These are phyloP conservation scores for Allacma fusca DNA, from an alignment of 2,888 invertebrate species.

Conservation along the genomic window DNA sequence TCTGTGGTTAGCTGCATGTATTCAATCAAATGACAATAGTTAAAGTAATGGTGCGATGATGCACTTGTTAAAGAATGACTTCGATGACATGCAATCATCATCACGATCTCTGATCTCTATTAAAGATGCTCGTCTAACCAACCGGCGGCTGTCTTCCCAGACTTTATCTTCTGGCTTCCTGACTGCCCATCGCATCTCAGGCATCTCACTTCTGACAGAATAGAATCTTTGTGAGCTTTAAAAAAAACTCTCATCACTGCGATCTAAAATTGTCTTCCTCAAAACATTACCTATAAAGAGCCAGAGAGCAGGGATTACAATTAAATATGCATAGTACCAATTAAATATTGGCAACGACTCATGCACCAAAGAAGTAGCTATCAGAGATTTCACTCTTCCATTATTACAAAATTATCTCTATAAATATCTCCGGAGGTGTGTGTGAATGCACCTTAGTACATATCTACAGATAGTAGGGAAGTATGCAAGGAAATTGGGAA, in stretches of 20 bases:
- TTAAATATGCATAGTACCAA: background rate
- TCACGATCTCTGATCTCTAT: constrained; percentile 46
- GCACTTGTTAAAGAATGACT: constrained; percentile 45
- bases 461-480: too few relatives aligned
- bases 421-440: too few relatives aligned
- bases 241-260: background rate
- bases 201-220: background rate
- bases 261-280: too few relatives aligned
- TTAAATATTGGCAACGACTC: background rate
- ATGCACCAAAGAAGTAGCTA: background rate
- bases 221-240: background rate
- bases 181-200: background rate
- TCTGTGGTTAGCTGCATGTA: constrained; percentile 7
- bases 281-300: background rate
- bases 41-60: constrained; percentile 43
- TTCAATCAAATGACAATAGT: constrained; percentile 20
- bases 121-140: background rate
- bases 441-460: too few relatives aligned
- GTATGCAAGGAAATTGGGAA: too few relatives aligned
- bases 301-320: too few relatives aligned
- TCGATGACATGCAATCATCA: constrained; percentile 45
- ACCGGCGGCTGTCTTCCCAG: constrained; percentile 31
- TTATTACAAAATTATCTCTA: too few relatives aligned
- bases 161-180: constrained; percentile 17
- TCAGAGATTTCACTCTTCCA: background rate